These are phyloP conservation scores for Athetis lepigone DNA, from an alignment of 2,888 invertebrate genomes.

Conservation along the genomic window DNA sequence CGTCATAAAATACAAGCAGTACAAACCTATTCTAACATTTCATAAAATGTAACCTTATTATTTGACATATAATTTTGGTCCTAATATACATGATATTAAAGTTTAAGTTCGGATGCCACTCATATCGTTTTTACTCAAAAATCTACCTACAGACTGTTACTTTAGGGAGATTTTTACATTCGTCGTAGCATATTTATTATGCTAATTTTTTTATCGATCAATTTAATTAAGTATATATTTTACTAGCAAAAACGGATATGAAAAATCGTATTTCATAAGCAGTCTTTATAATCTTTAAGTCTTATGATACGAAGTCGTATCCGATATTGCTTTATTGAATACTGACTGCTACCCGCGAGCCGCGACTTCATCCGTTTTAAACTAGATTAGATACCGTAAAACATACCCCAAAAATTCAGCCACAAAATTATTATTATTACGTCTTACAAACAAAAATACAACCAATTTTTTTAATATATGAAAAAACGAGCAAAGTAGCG, in stretches of 20 bases:
- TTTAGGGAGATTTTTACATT: slow-evolving; percentile 1
- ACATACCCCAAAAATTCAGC: too few species aligned
- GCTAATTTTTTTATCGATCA: background rate
- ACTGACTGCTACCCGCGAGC: too few species aligned
- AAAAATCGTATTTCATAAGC: slow-evolving; percentile 46
- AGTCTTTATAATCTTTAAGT: slow-evolving; percentile 38
- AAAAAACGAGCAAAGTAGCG: slow-evolving; percentile 45
- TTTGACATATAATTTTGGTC: slow-evolving; percentile 51
- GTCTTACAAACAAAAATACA: too few species aligned
- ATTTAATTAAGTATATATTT: background rate
- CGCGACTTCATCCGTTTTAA: too few species aligned
- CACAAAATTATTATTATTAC: too few species aligned
- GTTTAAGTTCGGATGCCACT: slow-evolving; percentile 39
- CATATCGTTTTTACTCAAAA: slow-evolving; percentile 29
- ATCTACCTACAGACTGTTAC: too few species aligned
- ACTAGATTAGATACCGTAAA: too few species aligned
- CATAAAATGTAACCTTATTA: slow-evolving; percentile 20
- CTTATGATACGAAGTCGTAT: slow-evolving; percentile 36
- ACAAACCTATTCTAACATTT: slow-evolving; percentile 39
- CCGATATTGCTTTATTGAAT: slow-evolving; percentile 7
- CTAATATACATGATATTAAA: too few species aligned
- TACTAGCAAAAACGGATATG: slow-evolving; percentile 26
- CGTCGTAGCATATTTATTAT: background rate
- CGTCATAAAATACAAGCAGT: slow-evolving; percentile 50
- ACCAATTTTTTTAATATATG: too few species aligned